Evolutionary conservation across 2,888 invertebrate species (phyloP), one percentile per base, ranked within the genome.

Genomic region (Patella depressa): DNA sequence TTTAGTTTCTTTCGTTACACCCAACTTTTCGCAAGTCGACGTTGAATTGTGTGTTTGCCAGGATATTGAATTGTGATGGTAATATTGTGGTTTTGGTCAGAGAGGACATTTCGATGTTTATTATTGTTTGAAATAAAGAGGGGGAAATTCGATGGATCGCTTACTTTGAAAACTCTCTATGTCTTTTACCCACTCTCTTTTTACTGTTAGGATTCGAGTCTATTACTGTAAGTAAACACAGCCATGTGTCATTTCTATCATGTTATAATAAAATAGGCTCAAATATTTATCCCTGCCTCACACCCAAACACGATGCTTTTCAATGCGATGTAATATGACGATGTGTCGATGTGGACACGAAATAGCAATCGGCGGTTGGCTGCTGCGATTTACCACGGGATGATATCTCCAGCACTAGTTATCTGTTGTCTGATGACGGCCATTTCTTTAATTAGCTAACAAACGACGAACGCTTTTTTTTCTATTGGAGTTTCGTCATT

Each of bases 21-120:
- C 65, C 65, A 65, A 65, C 65, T 24, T 65, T 65, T 65, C 65
- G 65, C 65, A 24, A 24, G 19, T 24, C 65, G 19, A 24, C 24
- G 65, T 65, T 65, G 65, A 65, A 65, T 65, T 65, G 65, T 65
- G 65, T 65, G 65, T 65, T 65, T 65, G 65, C 24, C 65, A 65
- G 24, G 65, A 24, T 65, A 65, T 24, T 19, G 65, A 14, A 12
- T 65, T 65, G 65, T 65, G 14, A 12, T 4, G 19, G 19, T 24
- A 12, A 19, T 14, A 65, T 65, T 65, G 65, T 65, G 65, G 9
- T 65, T 19, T 24, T 65, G 65, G 65, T 65, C 65, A 65, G 65
- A 65, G 24, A 65, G 24, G 65, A 65, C 65, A 24, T 24, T 65
- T 24, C 65, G 12, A 24, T 65, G 24, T 65, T 65, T 65, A 65